Evolutionary conservation across 35 echinoderm and acorn worm species (phyloP).

Genomic region (Nesometra sesokonis): DNA sequence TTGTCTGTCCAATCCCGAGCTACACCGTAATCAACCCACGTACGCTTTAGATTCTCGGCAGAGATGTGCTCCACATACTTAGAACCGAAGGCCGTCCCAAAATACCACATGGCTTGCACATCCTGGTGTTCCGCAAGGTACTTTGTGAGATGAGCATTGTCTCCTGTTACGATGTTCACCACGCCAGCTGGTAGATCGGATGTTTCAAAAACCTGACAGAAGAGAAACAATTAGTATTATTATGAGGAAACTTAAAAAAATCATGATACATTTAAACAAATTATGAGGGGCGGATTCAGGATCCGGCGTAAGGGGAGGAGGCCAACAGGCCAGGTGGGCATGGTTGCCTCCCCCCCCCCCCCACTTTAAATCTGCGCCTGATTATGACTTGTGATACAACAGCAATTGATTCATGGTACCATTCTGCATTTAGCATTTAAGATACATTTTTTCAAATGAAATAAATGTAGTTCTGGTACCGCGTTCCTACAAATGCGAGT

Average conservation of each 20-base stretch:
- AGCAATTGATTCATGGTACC: no score
- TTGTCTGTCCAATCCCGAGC: conserved; percentile 66
- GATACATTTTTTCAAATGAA: no score
- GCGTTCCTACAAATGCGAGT: no score
- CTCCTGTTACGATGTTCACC: conserved; percentile 87
- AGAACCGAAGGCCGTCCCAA: conserved; percentile 73
- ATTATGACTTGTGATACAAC: no score
- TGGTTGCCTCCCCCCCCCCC: no score
- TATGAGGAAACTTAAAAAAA: not conserved
- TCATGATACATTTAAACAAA: no score
- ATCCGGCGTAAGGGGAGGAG: no score
- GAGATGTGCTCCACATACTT: conserved; percentile 90
- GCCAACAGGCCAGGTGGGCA: no score
- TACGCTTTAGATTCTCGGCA: conserved; percentile 79
- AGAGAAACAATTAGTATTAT: not conserved
- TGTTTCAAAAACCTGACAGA: conserved; percentile 88
- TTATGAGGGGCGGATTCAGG: no score
- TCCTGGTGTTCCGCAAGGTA: conserved; percentile 88
- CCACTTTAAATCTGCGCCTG: no score
- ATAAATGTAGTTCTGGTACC: no score
- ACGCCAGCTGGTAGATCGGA: conserved; percentile 91
- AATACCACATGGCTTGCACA: conserved; percentile 95
- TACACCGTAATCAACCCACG: conserved; percentile 83
- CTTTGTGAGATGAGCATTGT: conserved; percentile 82
- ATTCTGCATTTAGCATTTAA: no score